Base-by-base conservation (phyloP, 2,113 vertebrate species). In the Pterocles burchelli region DNA sequence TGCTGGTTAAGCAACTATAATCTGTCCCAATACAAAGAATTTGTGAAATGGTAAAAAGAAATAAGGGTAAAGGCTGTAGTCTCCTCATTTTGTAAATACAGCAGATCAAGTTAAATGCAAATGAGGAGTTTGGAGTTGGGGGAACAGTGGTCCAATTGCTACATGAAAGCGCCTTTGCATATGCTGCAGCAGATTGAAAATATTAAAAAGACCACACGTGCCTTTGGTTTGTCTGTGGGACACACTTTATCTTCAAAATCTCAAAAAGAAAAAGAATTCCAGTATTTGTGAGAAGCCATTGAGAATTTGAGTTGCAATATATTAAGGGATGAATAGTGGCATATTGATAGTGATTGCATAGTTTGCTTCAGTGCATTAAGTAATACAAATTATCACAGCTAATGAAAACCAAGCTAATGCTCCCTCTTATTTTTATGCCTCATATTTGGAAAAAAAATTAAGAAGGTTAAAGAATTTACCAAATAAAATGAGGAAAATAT, bases 261-360 rank as follows among this genome's bases (percentile, higher is more conserved):
- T 57, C 48, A 7, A 13, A 51, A 68, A 49, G 20, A 34, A 49
- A 48, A 67, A 70, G 22, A 51, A 66, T 7, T 7, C 18, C 33
- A 46, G 6, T 28, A 71, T 76, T 55, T 57, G 55, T 11, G 7
- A 83, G 67, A 78, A 66, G 33, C 10, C 24, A 31, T 59, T 48
- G 66, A 67, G 31, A 83, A 88, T 36, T 80, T 55, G 36, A 65
- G 13, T 52, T 57, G 31, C 31, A n/a, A 34, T 33, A 25, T 26
- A 84, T 65, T 80, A 46, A 61, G 36, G 52, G 33, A 61, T 61
- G 18, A 83, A 65, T 33, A 55, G 26, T 13, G 20, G 22, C 38
- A 55, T n/a, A 31, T 11, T 0, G 1, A 29, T 17, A 67, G 34
- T 0, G 0, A 81, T 33, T 24, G 22, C 1, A 0, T 29, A 9